phyloP scores from a whole-genome alignment of 1,140 invertebrate genomes.

The Drosophila trapezifrons region DNA sequence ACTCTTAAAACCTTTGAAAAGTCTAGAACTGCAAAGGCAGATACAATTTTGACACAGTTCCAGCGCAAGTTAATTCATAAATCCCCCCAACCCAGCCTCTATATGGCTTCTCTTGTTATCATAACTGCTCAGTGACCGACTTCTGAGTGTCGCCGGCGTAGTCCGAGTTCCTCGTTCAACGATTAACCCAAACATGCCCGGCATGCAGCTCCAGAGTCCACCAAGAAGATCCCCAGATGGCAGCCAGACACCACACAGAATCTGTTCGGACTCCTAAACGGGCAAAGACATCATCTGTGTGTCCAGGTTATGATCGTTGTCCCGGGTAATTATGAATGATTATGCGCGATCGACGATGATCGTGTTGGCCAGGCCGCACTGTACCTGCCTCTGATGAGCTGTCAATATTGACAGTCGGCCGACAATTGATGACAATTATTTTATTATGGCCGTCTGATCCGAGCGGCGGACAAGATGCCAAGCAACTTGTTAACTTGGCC shows the following conservation, averaged over 20 bases:
- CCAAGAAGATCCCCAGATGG: neutral
- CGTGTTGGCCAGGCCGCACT: conserved; percentile 36
- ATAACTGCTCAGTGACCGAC: conserved; percentile 54
- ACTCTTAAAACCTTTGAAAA: neutral
- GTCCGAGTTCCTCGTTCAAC: conserved; percentile 27
- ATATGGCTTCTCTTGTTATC: conserved; percentile 33
- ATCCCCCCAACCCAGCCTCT: conserved; percentile 5
- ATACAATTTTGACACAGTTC: neutral
- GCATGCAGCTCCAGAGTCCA: conserved; percentile 27
- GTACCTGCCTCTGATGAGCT: conserved; percentile 62
- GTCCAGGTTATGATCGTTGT: conserved; percentile 21
- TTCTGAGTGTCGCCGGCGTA: conserved; percentile 13
- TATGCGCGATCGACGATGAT: conserved; percentile 70
- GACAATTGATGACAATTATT: conserved; percentile 79
- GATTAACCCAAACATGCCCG: conserved; percentile 39
- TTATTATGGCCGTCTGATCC: conserved; percentile 56
- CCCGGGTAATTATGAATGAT: conserved; percentile 74
- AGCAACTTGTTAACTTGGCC: conserved; percentile 72
- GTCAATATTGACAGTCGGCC: conserved; percentile 74
- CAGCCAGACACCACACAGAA: conserved; percentile 43
- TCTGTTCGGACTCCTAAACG: conserved; percentile 50
- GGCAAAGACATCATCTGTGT: conserved; percentile 35
- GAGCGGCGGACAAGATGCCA: conserved; percentile 47
- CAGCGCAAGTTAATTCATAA: conserved; percentile 29
- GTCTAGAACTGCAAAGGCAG: neutral